These are phyloP conservation scores for Bursaphelenchus mucronatus DNA, from an alignment of 1,140 invertebrate genomes.

Conservation along the genomic window DNA sequence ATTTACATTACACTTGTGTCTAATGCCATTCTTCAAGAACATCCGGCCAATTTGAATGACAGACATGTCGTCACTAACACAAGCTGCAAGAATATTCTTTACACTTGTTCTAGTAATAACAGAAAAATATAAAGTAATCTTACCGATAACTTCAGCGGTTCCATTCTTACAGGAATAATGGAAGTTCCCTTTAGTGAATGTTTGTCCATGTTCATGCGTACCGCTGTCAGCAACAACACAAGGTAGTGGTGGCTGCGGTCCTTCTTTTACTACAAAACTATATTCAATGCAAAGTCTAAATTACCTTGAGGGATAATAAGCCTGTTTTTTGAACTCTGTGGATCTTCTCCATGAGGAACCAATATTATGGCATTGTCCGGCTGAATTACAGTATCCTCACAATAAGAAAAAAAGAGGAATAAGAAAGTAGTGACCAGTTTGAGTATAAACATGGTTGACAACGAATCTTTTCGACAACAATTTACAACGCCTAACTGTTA, in stretches of 20 bases:
- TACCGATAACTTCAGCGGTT: conserved; percentile 59
- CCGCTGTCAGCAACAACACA: conserved; percentile 51
- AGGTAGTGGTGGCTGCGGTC: conserved; percentile 48
- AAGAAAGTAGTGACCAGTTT: no score
- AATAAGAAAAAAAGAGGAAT: no score
- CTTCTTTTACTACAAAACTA: conserved; percentile 44
- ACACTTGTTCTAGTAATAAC: conserved; percentile 6
- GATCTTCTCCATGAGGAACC: conserved; percentile 54
- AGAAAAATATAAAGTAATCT: conserved; percentile 11
- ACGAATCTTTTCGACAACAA: no score
- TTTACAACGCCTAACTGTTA: no score
- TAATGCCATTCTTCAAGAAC: conserved; percentile 51
- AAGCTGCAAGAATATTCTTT: conserved; percentile 37
- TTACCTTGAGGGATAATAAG: conserved; percentile 55
- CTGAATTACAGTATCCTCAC: no score
- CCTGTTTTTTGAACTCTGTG: conserved; percentile 39
- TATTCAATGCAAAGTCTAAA: conserved; percentile 6
- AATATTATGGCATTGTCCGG: conserved; percentile 38
- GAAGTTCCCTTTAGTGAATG: conserved; percentile 60
- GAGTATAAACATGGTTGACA: no score
- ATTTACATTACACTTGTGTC: conserved; percentile 52
- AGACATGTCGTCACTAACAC: conserved; percentile 54
- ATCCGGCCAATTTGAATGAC: conserved; percentile 59
- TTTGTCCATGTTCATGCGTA: conserved; percentile 58
- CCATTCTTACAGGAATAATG: conserved; percentile 58